Base-by-base conservation (phyloP, 2,888 invertebrate species). In the Arrhopalites spinosus region DNA sequence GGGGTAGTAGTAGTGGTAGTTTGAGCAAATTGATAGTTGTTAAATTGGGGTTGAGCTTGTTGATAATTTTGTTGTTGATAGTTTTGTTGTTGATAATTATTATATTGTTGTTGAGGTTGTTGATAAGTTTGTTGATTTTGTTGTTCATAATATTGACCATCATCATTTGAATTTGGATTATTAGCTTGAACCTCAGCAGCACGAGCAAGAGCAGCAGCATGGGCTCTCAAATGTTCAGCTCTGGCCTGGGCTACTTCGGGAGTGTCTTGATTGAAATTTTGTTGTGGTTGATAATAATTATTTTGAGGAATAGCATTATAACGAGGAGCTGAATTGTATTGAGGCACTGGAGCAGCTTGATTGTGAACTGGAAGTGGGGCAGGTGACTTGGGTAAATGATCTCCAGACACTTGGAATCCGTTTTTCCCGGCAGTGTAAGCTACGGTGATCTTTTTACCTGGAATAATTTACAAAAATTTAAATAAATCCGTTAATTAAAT, bases 381-480 rank as follows among this genome's bases (percentile, higher is more conserved):
- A 56, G 76, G 59, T 27, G 63, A 29, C 25, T 17, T 30, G 53
- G 87, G 92, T 83, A 93, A 89, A 85, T 93, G 92, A 84, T 94
- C 94, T 43, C 94, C 94, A 67, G 88, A 87, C 11, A 94, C 93
- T 87, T 91, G 90, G 88, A 91, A 91, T 83, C 90, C 86, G 77
- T 80, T 78, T 86, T 93, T 94, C 83, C 94, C 94, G 47, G 94
- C 94, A 13, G 94, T 91, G 86, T 94, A 95, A 82, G 90, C 90
- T 84, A 94, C 90, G 30, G 93, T 93, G 83, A 92, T 90, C 83
- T 91, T 90, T 85, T 93, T 90, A 11, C 36, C 36, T 36, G n/a
- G n/a, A n/a, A n/a, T n/a, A n/a, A n/a, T n/a, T n/a, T n/a, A n/a
- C n/a, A n/a, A n/a, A n/a, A n/a, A n/a, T n/a, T n/a, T n/a, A n/a